Conservation (phyloP, 2,888 invertebrate species). For the Caenorhabditis japonica region DNA sequence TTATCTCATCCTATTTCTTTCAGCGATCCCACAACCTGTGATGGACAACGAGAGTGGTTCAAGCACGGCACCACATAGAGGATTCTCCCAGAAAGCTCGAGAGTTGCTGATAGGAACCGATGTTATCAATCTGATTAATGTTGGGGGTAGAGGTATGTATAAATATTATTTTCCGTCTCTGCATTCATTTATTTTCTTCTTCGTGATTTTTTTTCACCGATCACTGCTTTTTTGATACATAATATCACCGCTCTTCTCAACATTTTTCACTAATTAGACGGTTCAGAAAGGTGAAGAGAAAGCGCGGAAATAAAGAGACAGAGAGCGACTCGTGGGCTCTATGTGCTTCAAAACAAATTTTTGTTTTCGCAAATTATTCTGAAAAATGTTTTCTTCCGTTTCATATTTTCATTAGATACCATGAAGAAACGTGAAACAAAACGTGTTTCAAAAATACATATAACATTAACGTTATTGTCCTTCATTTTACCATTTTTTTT, state of each 20-base stretch:
- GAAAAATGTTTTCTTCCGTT: conserved; percentile 8
- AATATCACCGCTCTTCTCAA: conserved; percentile 18
- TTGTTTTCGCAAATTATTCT: conserved; percentile 8
- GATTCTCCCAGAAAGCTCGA: conserved; percentile 55
- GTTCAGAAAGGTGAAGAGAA: background rate
- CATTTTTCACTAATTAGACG: conserved; percentile 23
- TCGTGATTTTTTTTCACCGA: background rate
- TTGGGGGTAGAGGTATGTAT: conserved; percentile 21
- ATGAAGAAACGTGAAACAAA: conserved; percentile 7
- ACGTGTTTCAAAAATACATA: too few species aligned
- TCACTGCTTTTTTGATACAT: conserved; percentile 3
- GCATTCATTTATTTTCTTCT: conserved; percentile 3
- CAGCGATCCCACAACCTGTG: background rate
- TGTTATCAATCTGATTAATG: conserved; percentile 7
- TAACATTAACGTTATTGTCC: too few species aligned
- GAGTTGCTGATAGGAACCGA: conserved; percentile 54
- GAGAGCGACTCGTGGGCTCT: background rate
- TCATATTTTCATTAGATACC: background rate
- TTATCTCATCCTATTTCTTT: background rate
- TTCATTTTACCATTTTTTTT: too few species aligned
- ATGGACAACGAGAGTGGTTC: background rate
- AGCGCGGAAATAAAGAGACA: background rate
- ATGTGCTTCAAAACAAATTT: conserved; percentile 1
- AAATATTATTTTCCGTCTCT: too few species aligned
- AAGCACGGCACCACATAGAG: conserved; percentile 48